Conservation (phyloP, 2,113 vertebrate genomes). For the Nothocercus julius region DNA sequence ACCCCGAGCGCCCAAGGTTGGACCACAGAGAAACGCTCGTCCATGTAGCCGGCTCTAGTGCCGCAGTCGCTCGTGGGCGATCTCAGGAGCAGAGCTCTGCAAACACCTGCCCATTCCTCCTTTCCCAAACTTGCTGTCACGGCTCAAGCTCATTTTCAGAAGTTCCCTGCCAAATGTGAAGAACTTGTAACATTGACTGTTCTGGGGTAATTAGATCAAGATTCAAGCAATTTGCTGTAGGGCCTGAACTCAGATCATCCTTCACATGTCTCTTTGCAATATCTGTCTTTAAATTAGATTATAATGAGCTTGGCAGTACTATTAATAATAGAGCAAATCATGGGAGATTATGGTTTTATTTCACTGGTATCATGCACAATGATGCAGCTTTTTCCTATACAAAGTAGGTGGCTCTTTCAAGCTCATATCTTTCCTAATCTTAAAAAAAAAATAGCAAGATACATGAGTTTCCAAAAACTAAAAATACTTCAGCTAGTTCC, state of each 20-base stretch:
- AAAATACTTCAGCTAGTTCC: slow-evolving; percentile 12
- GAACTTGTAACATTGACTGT: neutral
- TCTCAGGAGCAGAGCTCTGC: neutral
- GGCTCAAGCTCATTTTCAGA: neutral
- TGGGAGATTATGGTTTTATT: slow-evolving; percentile 34
- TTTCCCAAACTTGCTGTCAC: neutral
- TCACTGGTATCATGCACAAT: neutral
- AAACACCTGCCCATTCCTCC: neutral
- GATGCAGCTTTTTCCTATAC: neutral
- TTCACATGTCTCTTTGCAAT: slow-evolving; percentile 46
- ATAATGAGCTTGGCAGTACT: slow-evolving; percentile 60
- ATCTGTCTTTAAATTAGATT: slow-evolving; percentile 69
- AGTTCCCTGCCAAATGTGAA: neutral
- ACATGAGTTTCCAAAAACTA: slow-evolving; percentile 19
- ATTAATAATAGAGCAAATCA: slow-evolving; percentile 54
- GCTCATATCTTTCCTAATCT: slow-evolving; percentile 44
- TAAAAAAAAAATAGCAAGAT: slow-evolving; percentile 34
- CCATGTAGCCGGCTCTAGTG: too few species aligned
- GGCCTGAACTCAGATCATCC: slow-evolving; percentile 47
- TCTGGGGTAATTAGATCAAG: slow-evolving; percentile 62
- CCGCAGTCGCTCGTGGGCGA: neutral
- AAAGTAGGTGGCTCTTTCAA: slow-evolving; percentile 8
- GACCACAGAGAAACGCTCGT: neutral
- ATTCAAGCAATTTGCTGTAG: slow-evolving; percentile 62
- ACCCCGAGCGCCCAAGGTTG: neutral